These are phyloP conservation scores for Andinoacara biseriatus DNA, from an alignment of 2,113 vertebrate genomes.

Conservation along the genomic window DNA sequence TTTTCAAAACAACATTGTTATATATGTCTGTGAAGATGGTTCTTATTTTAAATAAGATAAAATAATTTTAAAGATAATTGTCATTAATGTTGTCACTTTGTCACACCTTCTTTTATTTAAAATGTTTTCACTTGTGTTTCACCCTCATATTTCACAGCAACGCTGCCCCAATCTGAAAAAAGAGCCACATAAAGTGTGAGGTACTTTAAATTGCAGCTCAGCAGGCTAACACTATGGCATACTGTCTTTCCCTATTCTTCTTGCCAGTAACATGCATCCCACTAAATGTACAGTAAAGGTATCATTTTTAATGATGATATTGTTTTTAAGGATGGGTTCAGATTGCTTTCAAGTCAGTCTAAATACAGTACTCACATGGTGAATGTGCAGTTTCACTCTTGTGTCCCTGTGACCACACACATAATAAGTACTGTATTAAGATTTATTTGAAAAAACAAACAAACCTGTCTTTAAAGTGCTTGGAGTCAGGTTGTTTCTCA, in stretches of 20 bases:
- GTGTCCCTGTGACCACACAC: neutral
- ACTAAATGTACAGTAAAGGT: neutral
- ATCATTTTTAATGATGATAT: conserved; percentile 12
- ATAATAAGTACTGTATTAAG: neutral
- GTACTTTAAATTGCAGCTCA: conserved; percentile 39
- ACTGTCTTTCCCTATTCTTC: conserved; percentile 1
- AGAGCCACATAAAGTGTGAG: conserved; percentile 54
- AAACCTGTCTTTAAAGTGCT: neutral
- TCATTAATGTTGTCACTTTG: neutral
- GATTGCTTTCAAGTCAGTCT: conserved; percentile 6
- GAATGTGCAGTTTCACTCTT: neutral
- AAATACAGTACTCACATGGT: neutral
- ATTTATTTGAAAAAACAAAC: conserved; percentile 9
- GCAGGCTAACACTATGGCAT: conserved; percentile 7
- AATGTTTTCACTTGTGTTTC: conserved; percentile 16
- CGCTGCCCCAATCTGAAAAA: conserved; percentile 56
- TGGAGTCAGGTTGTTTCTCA: neutral
- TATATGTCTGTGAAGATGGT: neutral
- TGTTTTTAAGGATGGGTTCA: neutral
- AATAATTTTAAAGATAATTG: neutral
- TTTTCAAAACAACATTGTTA: neutral
- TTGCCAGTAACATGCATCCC: conserved; percentile 40
- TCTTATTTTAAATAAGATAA: neutral
- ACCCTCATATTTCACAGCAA: conserved; percentile 57
- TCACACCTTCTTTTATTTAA: neutral